A percentile compares a stretch with the other conserved stretches of the same genome.
Conservation (phyloP, 2,113 vertebrate species). For the Podiceps cristatus region DNA sequence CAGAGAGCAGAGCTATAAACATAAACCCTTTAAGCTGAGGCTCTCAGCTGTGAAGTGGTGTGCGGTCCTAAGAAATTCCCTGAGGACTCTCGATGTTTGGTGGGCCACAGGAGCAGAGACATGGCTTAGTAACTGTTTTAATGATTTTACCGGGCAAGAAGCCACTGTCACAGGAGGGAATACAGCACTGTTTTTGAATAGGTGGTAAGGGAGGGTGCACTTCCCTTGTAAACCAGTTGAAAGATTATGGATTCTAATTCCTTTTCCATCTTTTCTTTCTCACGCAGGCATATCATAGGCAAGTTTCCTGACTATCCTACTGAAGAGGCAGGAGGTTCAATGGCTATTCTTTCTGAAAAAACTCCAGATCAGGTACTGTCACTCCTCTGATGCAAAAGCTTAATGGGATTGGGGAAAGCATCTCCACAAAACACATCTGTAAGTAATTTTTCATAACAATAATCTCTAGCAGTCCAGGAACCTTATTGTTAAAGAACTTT, state of each 20-base stretch:
- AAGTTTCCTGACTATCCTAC: conserved; percentile 84
- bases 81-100: not conserved
- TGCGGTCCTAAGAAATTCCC: not conserved
- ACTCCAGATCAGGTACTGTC: conserved; percentile 83
- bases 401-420: not conserved
- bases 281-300: conserved; percentile 79
- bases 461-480: not conserved
- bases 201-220: too few relatives aligned
- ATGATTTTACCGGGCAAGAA: not conserved
- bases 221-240: not conserved
- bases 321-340: conserved; percentile 80
- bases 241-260: not conserved
- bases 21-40: not conserved
- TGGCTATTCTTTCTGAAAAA: conserved; percentile 79
- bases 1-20: not conserved
- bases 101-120: not conserved
- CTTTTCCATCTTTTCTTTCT: not conserved
- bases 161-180: not conserved
- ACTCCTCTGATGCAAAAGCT: not conserved
- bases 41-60: not conserved
- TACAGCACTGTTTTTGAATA: not conserved
- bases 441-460: not conserved
- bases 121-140: not conserved
- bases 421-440: not conserved
- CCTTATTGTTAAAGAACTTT: not conserved